Percentiles rank a stretch among this genome's conserved stretches.
Conservation (phyloP, 2,888 invertebrate genomes). For the Synanthedon andrenaeformis region DNA sequence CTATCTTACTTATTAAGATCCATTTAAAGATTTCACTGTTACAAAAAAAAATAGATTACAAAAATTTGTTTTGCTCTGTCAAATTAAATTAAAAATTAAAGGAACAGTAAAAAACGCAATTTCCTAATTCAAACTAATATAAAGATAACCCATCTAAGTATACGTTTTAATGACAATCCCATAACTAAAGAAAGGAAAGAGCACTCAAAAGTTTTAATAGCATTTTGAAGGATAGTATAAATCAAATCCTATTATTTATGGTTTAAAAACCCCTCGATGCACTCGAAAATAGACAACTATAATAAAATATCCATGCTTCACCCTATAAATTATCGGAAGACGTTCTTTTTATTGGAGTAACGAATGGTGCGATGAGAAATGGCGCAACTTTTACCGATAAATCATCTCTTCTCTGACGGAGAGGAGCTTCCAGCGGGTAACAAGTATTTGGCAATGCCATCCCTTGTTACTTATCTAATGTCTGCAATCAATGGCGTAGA, state of each 20-base stretch:
- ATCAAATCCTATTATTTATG: slow-evolving; percentile 49
- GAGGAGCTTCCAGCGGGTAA: slow-evolving; percentile 44
- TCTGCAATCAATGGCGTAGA: slow-evolving; percentile 37
- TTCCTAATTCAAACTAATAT: too few species aligned
- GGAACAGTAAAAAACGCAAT: too few species aligned
- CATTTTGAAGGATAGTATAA: slow-evolving; percentile 32
- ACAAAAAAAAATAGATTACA: too few species aligned
- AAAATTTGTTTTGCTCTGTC: too few species aligned
- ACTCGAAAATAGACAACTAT: slow-evolving; percentile 50
- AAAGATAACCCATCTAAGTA: too few species aligned
- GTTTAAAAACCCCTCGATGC: slow-evolving; percentile 39
- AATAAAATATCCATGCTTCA: slow-evolving; percentile 61
- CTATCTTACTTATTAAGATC: too few species aligned
- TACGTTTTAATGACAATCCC: slow-evolving; percentile 13
- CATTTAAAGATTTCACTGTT: too few species aligned
- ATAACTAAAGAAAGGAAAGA: slow-evolving; percentile 13
- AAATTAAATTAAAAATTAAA: too few species aligned
- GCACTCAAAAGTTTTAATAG: slow-evolving; percentile 9
- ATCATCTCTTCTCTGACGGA: slow-evolving; percentile 52
- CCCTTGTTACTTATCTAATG: slow-evolving; percentile 47
- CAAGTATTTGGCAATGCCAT: slow-evolving; percentile 50
- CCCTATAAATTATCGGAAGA: slow-evolving; percentile 62
- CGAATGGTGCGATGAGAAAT: slow-evolving; percentile 69
- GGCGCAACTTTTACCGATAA: slow-evolving; percentile 63
- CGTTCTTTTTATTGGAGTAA: slow-evolving; percentile 67